These are phyloP conservation scores for Bombycilla garrulus DNA, from an alignment of 2,113 vertebrate species.

Conservation along the genomic window DNA sequence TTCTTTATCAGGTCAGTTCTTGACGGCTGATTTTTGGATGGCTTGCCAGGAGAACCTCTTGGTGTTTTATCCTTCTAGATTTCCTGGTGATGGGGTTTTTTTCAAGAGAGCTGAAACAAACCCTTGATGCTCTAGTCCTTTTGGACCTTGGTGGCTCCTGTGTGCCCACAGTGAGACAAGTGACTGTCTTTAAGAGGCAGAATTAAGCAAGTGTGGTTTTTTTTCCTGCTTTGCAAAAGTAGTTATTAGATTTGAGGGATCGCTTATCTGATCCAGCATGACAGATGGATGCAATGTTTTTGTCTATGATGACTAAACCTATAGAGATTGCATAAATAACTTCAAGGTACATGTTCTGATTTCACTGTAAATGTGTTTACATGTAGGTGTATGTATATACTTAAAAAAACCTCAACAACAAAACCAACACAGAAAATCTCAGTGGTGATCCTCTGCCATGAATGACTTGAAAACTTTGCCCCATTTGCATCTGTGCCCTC, in stretches of 20 bases:
- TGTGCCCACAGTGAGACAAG: not conserved
- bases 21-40: fast-evolving
- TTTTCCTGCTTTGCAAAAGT: not conserved
- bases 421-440: not conserved
- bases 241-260: not conserved
- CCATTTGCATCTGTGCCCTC: not conserved
- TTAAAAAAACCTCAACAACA: not conserved
- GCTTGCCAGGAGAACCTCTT: fast-evolving
- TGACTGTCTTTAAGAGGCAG: not conserved
- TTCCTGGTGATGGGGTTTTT: not conserved
- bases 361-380: not conserved
- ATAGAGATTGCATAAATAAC: not conserved
- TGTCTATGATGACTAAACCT: conserved; percentile 42
- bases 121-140: not conserved
- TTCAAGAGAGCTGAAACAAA: not conserved
- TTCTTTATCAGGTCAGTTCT: not conserved
- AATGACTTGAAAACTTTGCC: not conserved
- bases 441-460: not conserved
- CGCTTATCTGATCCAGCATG: not conserved
- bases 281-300: conserved; percentile 37
- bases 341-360: not conserved
- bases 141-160: not conserved
- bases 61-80: not conserved
- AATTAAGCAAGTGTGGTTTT: not conserved
- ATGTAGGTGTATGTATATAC: not conserved